Percentiles rank a stretch among this genome's conserved stretches.
These are phyloP conservation scores for Ptilonorhynchus violaceus DNA, from an alignment of 2,113 vertebrate species.

Conservation along the genomic window DNA sequence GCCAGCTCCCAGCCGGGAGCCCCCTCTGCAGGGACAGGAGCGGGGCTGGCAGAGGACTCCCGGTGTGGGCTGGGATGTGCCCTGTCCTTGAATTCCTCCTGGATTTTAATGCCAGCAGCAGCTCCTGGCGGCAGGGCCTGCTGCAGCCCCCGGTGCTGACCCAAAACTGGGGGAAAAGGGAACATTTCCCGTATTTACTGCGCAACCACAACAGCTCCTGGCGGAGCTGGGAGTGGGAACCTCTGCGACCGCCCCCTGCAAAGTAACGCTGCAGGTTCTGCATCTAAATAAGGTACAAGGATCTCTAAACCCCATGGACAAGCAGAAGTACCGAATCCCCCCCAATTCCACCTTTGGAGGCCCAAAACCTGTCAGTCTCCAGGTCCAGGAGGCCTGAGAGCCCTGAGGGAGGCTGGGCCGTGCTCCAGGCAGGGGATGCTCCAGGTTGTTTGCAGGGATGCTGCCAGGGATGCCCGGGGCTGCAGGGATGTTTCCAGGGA, in stretches of 20 bases:
- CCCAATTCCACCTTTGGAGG: neutral
- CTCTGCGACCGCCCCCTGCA: neutral
- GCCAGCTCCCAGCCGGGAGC: neutral
- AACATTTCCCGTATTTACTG: neutral
- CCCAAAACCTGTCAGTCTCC: neutral
- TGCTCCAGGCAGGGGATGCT: neutral
- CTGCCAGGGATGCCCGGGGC: neutral
- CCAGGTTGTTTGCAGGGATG: neutral
- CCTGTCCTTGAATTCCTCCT: neutral
- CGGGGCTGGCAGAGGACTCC: neutral
- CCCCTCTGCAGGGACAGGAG: accelerated
- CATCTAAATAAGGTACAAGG: neutral
- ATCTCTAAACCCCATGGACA: neutral
- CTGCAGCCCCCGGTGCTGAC: neutral
- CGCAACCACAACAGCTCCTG: neutral
- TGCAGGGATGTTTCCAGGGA: neutral
- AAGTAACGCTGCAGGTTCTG: neutral
- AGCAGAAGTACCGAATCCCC: neutral
- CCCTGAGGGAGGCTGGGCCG: neutral
- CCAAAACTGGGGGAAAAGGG: neutral
- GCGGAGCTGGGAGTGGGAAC: neutral
- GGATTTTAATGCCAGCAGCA: neutral
- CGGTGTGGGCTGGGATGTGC: neutral
- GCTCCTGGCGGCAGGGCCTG: neutral
- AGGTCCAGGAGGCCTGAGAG: neutral